phyloP scores from a whole-genome alignment of 2,888 invertebrate genomes.

The Charanyca ferruginea region DNA sequence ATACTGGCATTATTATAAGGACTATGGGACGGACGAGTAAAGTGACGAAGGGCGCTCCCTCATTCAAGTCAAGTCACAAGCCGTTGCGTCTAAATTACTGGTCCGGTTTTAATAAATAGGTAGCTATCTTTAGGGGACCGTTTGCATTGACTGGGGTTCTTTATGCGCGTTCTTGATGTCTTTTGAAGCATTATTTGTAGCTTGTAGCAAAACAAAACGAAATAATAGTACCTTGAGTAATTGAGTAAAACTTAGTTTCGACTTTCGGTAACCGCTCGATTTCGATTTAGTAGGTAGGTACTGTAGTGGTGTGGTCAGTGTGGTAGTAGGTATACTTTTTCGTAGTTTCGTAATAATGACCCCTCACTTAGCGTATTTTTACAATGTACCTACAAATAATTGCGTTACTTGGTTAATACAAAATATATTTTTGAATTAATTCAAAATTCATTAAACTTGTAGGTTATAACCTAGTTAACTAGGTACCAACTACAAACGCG shows the following conservation, averaged over 20 bases:
- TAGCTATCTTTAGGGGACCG: background rate
- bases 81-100: constrained; percentile 34
- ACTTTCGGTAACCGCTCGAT: background rate
- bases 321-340: too few species aligned
- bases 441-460: too few species aligned
- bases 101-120: constrained; percentile 23
- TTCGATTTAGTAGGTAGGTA: too few species aligned
- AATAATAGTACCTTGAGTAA: too few species aligned
- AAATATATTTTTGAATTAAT: too few species aligned
- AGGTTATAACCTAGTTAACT: too few species aligned
- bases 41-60: background rate
- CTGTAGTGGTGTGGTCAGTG: background rate
- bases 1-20: background rate
- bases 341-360: too few species aligned
- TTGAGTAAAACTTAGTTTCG: background rate
- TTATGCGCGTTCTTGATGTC: constrained; percentile 6
- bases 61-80: constrained; percentile 14
- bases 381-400: too few species aligned
- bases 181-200: constrained; percentile 6
- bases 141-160: constrained; percentile 4
- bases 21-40: background rate
- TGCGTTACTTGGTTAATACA: too few species aligned
- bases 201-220: constrained; percentile 21
- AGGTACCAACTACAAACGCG: too few species aligned
- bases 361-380: too few species aligned